These are phyloP conservation scores for Pyralis farinalis DNA, from an alignment of 2,888 invertebrate species.

Conservation along the genomic window DNA sequence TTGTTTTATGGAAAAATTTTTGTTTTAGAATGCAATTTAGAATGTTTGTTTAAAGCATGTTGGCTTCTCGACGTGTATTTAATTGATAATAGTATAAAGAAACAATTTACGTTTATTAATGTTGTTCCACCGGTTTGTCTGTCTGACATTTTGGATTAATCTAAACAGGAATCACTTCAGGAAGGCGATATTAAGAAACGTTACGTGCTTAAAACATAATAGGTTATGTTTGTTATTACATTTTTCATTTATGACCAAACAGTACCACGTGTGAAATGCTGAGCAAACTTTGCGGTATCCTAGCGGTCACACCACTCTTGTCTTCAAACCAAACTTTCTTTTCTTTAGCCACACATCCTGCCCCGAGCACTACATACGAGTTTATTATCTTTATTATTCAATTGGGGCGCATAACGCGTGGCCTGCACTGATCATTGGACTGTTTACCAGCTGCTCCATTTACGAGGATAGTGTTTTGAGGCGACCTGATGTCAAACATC, in stretches of 20 bases:
- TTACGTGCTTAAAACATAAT: too few relatives aligned
- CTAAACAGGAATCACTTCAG: too few relatives aligned
- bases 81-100: too few relatives aligned
- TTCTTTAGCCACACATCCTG: not conserved
- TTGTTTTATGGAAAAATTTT: not conserved
- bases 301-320: not conserved
- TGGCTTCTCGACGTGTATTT: too few relatives aligned
- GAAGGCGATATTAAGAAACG: too few relatives aligned
- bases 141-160: too few relatives aligned
- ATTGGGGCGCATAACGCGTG: constrained; percentile 39
- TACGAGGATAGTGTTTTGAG: constrained; percentile 54
- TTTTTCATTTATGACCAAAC: not conserved
- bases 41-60: too few relatives aligned
- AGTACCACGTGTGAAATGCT: not conserved
- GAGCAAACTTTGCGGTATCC: not conserved
- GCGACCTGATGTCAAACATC: constrained; percentile 42
- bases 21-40: too few relatives aligned
- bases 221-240: too few relatives aligned
- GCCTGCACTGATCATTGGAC: constrained; percentile 39
- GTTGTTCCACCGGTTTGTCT: too few relatives aligned
- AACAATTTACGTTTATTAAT: too few relatives aligned
- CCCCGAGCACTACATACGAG: constrained; percentile 26
- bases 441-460: constrained; percentile 52
- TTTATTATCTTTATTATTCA: constrained; percentile 34
- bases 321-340: not conserved